These are phyloP conservation scores for Amblyjoppa fuscipennis DNA, from an alignment of 2,888 invertebrate genomes.

Conservation along the genomic window DNA sequence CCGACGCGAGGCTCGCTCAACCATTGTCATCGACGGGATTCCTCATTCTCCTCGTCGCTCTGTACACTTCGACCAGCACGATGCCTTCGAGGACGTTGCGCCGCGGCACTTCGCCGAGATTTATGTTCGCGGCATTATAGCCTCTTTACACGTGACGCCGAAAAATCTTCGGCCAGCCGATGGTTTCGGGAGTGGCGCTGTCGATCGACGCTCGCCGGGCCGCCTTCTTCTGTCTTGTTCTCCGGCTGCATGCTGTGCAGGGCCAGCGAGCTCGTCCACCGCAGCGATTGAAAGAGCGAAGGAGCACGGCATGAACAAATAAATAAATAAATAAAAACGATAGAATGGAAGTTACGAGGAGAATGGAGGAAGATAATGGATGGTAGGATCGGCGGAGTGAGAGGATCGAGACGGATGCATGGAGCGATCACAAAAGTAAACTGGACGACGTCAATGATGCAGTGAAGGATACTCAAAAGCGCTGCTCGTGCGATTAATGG, in stretches of 20 bases:
- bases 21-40: slow-evolving; percentile 54
- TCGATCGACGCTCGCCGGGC: not conserved
- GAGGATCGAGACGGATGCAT: slow-evolving; percentile 27
- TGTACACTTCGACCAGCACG: slow-evolving; percentile 19
- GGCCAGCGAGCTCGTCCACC: slow-evolving; percentile 17
- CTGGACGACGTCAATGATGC: slow-evolving; percentile 54
- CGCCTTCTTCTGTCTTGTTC: slow-evolving; percentile 32
- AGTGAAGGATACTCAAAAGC: slow-evolving; percentile 1
- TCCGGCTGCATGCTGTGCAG: slow-evolving; percentile 8
- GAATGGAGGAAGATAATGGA: not conserved
- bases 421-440: slow-evolving; percentile 42
- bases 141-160: slow-evolving; percentile 51
- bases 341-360: not conserved
- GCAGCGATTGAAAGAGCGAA: slow-evolving; percentile 25
- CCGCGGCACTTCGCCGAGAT: slow-evolving; percentile 36
- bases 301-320: slow-evolving; percentile 24
- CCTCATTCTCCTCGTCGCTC: slow-evolving; percentile 22
- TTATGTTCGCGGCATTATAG: slow-evolving; percentile 56
- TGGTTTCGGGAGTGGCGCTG: slow-evolving; percentile 18
- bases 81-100: slow-evolving; percentile 29
- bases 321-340: slow-evolving; percentile 30
- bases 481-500: not conserved
- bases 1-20: slow-evolving; percentile 22
- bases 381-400: not conserved
- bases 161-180: slow-evolving; percentile 39